Evolutionary conservation across 2,888 invertebrate genomes (phyloP).

Genomic region (Drosophila lutescens): DNA sequence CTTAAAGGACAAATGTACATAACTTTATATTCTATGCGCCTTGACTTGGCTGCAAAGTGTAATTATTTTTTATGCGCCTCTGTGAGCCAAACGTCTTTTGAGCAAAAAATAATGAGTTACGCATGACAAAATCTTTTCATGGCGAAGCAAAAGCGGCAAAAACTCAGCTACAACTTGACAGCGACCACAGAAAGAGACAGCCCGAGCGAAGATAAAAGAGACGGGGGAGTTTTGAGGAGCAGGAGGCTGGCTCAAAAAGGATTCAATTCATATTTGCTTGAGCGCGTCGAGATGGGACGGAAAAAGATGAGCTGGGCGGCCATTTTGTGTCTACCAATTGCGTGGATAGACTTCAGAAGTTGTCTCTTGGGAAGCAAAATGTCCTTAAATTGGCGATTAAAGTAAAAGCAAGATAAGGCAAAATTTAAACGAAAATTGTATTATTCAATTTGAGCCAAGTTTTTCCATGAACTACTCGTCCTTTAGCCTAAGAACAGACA

Average conservation of each 20-base stretch:
- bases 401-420: conserved; percentile 7
- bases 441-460: conserved; percentile 20
- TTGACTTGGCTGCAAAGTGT: conserved; percentile 38
- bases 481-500: conserved; percentile 26
- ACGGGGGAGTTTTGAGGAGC: not conserved
- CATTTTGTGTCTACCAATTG: conserved; percentile 54
- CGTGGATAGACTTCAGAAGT: conserved; percentile 16
- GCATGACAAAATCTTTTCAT: conserved; percentile 83
- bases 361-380: conserved; percentile 4
- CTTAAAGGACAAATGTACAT: not conserved
- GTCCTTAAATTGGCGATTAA: conserved; percentile 29
- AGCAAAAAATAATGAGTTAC: conserved; percentile 83
- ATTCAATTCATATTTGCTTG: conserved; percentile 71
- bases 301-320: conserved; percentile 35
- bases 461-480: conserved; percentile 17
- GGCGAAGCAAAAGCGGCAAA: conserved; percentile 29
- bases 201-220: conserved; percentile 3
- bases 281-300: conserved; percentile 43
- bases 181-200: conserved; percentile 19
- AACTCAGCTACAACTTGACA: conserved; percentile 42
- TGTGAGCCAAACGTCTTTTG: conserved; percentile 60
- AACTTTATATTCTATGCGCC: not conserved
- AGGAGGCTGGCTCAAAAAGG: conserved; percentile 52
- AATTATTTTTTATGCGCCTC: conserved; percentile 63
- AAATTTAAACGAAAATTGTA: conserved; percentile 7